Base-by-base conservation (phyloP, 2,888 invertebrate genomes). In the Mesorhabditis sp. region DNA sequence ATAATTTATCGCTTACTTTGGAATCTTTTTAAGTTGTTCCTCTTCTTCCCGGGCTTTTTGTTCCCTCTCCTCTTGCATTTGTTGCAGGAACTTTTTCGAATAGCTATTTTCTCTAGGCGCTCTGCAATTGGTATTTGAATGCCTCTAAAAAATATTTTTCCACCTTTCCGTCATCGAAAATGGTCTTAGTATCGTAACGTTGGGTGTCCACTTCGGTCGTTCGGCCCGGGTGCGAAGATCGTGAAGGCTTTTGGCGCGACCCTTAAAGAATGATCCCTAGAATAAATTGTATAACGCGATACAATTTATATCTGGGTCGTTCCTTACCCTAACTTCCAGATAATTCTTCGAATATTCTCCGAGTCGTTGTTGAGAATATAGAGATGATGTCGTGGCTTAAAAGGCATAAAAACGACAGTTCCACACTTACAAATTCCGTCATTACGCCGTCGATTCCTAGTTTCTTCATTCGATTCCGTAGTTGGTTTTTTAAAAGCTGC, bases 101-200 rank as follows among this genome's bases (percentile, higher is more conserved):
- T 50, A 50, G 58, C 58, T 50, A 50, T 50, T 50, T n/a, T 50
- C n/a, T 50, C n/a, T 50, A n/a, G 58, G 58, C n/a, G 7, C 58
- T 50, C 58, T 50, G n/a, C 58, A n/a, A 50, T 50, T 13, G n/a
- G n/a, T 1, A n/a, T 50, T 50, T 50, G 1, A 50, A 50, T 10
- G 7, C 7, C 58, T 50, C 2, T 13, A 50, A 50, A 50, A 50
- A 13, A 50, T 50, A 50, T 13, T 50, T 50, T 50, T 50, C 58
- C 2, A 50, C 58, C 58, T 50, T 50, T 50, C 58, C 10, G 10
- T 50, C 58, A 50, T 50, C 58, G 58, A 50, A 50, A 50, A 50
- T n/a, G 58, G 58, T 50, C n/a, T 10, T 50, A n/a, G 58, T n/a
- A 50, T n/a, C 10, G 58, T 50, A n/a, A 50, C 58, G n/a, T 10